phyloP scores from a whole-genome alignment of 1,140 invertebrate genomes.

The Mesaphorura yosii region DNA sequence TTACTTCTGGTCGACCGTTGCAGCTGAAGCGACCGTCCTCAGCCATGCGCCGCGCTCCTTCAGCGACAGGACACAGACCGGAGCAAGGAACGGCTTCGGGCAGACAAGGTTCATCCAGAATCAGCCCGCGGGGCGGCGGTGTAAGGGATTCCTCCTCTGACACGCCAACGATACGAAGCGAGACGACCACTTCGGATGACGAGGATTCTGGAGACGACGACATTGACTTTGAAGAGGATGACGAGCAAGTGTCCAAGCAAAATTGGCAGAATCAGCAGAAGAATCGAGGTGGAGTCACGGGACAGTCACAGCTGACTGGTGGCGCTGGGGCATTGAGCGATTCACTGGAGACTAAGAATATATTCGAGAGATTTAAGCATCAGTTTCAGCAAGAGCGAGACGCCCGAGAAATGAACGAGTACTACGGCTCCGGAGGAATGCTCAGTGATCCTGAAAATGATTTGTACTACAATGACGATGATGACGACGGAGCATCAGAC shows the following conservation, averaged over 20 bases:
- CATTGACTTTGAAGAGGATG: conserved; percentile 13
- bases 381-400: conserved; percentile 27
- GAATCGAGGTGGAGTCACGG: not conserved
- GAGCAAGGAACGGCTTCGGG: not conserved
- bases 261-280: not conserved
- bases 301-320: not conserved
- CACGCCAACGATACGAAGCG: not conserved
- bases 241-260: conserved; percentile 11
- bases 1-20: not conserved
- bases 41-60: conserved; percentile 9
- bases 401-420: conserved; percentile 19
- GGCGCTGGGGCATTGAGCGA: conserved; percentile 7
- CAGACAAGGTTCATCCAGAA: not conserved
- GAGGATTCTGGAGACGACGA: conserved; percentile 3
- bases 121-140: not conserved
- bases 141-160: not conserved
- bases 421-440: conserved; percentile 22
- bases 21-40: conserved; percentile 5
- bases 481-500: not conserved
- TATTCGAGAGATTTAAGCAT: conserved; percentile 28
- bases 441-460: conserved; percentile 3
- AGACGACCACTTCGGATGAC: not conserved
- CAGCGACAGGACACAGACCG: not conserved
- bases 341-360: conserved; percentile 7
- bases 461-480: not conserved